These are phyloP conservation scores for Melanotaenia boesemani DNA, from an alignment of 2,797 vertebrate genomes.

Conservation along the genomic window DNA sequence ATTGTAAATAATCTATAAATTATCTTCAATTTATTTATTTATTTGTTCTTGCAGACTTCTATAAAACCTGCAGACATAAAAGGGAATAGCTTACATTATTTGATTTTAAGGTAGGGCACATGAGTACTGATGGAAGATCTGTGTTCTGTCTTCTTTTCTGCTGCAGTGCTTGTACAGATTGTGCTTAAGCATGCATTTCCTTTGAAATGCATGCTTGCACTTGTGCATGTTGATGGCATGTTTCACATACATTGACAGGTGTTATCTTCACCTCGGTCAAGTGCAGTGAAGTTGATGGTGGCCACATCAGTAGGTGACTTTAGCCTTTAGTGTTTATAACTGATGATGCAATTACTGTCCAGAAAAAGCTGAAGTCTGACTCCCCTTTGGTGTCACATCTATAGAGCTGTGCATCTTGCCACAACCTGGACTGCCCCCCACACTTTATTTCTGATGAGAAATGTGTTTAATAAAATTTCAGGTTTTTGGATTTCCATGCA, in stretches of 20 bases:
- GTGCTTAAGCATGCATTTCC: neutral
- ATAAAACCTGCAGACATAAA: neutral
- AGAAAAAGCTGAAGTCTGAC: constrained; percentile 68
- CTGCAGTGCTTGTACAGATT: neutral
- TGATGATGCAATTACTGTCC: constrained; percentile 80
- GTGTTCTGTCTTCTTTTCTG: neutral
- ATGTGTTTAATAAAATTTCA: neutral
- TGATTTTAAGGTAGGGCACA: constrained; percentile 9
- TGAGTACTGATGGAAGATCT: neutral
- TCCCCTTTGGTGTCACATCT: constrained; percentile 51
- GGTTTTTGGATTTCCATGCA: neutral
- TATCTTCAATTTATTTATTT: constrained; percentile 1
- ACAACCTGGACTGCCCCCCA: constrained; percentile 23
- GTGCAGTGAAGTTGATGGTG: constrained; percentile 75
- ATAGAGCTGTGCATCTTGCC: constrained; percentile 54
- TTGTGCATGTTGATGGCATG: constrained; percentile 39
- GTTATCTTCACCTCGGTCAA: constrained; percentile 78
- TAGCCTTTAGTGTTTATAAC: constrained; percentile 77
- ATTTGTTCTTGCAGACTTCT: neutral
- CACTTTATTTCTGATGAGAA: constrained; percentile 7
- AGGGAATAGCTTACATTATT: neutral
- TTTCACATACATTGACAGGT: constrained; percentile 62
- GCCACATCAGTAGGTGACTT: constrained; percentile 74
- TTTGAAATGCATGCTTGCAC: constrained; percentile 11
- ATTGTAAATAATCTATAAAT: constrained; percentile 34